Evolutionary conservation across 2,113 vertebrate species (phyloP).

Genomic region (Corythaixoides concolor): DNA sequence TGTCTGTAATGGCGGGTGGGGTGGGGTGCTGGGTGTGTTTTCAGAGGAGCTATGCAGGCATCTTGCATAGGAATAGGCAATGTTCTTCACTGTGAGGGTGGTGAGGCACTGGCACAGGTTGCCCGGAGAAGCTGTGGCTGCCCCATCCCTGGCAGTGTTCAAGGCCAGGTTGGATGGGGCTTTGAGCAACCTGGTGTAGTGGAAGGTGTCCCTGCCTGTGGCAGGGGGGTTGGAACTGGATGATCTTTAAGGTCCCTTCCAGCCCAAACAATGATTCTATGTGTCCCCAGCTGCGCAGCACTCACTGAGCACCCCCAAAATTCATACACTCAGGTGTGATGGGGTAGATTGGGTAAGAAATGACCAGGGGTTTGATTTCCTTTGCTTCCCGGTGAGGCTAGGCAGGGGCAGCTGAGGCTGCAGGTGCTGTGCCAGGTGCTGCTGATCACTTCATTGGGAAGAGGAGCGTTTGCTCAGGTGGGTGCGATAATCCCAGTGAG

Average conservation of each 20-base stretch:
- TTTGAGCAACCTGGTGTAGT: too few species aligned
- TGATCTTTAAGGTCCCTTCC: too few species aligned
- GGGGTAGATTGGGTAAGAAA: not conserved
- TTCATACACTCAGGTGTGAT: accelerated
- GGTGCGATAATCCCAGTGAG: not conserved
- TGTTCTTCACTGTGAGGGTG: too few species aligned
- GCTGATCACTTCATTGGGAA: accelerated
- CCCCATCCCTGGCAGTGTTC: too few species aligned
- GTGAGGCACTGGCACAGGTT: too few species aligned
- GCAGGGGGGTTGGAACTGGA: too few species aligned
- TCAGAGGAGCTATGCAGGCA: not conserved
- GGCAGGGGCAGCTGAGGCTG: not conserved
- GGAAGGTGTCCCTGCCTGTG: too few species aligned
- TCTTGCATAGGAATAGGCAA: not conserved
- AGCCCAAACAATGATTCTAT: too few species aligned
- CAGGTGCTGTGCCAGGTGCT: not conserved
- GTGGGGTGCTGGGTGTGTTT: not conserved
- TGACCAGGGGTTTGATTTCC: accelerated
- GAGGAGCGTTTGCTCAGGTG: not conserved
- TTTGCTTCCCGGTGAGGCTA: accelerated
- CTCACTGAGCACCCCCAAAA: not conserved
- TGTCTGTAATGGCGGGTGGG: not conserved
- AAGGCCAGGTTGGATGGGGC: too few species aligned
- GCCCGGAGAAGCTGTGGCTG: too few species aligned
- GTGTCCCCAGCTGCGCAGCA: not conserved